Conservation (phyloP, 1,140 invertebrate genomes). For the Pseudobourletiella spinata region DNA sequence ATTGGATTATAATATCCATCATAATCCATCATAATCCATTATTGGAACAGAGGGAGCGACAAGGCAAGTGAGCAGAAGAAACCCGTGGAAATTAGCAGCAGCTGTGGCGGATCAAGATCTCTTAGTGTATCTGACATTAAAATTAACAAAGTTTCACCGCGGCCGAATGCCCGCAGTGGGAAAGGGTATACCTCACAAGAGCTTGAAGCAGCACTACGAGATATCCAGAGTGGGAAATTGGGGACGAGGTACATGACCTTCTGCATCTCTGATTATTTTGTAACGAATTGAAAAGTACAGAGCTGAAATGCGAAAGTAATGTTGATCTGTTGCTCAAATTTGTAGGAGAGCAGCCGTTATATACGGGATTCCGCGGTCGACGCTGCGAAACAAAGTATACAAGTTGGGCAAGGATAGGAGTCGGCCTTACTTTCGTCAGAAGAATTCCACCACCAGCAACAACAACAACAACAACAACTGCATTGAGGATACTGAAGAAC, state of each 20-base stretch:
- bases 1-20: too few species aligned
- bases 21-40: too few species aligned
- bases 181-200: conserved; percentile 77
- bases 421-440: conserved; percentile 15
- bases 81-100: too few species aligned
- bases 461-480: background rate
- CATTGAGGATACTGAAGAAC: background rate
- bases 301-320: background rate
- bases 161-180: conserved; percentile 20
- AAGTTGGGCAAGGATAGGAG: conserved; percentile 28
- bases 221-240: conserved; percentile 84
- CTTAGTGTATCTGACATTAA: background rate
- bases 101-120: too few species aligned
- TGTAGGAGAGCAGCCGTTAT: conserved; percentile 69
- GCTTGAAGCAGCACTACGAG: conserved; percentile 74
- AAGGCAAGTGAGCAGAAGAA: too few species aligned
- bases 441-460: background rate
- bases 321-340: background rate
- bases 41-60: too few species aligned
- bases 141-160: conserved; percentile 4
- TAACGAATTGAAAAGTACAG: background rate
- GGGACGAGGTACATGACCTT: conserved; percentile 57
- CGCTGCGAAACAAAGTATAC: conserved; percentile 76
- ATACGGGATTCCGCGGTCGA: conserved; percentile 90
- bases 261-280: background rate